Conservation (phyloP, 2,888 invertebrate genomes). For the Idaea dimidiata region DNA sequence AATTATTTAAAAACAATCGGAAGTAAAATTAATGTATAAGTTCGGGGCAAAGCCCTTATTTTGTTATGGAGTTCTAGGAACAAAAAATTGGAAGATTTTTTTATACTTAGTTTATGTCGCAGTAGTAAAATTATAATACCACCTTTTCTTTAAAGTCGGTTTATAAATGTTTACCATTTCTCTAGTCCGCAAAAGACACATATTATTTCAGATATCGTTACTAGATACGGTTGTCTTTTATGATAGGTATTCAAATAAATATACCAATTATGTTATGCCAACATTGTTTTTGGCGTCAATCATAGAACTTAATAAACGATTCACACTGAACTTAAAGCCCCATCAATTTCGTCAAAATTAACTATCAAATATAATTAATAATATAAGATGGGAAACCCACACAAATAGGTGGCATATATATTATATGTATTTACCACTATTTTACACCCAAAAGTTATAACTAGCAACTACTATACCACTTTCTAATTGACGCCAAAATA, state of each 20-base stretch:
- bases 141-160: neutral
- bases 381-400: no score
- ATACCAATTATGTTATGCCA: neutral
- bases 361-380: no score
- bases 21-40: conserved; percentile 3
- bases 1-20: conserved; percentile 18
- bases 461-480: no score
- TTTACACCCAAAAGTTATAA: no score
- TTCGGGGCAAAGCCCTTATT: conserved; percentile 45
- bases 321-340: no score
- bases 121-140: conserved; percentile 46
- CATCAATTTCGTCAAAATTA: no score
- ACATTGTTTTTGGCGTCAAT: neutral
- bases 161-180: conserved; percentile 60
- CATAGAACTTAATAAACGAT: no score
- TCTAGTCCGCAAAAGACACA: conserved; percentile 73
- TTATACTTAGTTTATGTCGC: conserved; percentile 49
- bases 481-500: no score
- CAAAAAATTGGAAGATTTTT: conserved; percentile 39
- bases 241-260: conserved; percentile 38
- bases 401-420: no score
- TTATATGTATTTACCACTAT: no score
- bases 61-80: conserved; percentile 61
- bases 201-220: conserved; percentile 40
- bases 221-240: conserved; percentile 34